These are phyloP conservation scores for Lasaia peninsularis DNA, from an alignment of 1,140 invertebrate species.

Conservation along the genomic window DNA sequence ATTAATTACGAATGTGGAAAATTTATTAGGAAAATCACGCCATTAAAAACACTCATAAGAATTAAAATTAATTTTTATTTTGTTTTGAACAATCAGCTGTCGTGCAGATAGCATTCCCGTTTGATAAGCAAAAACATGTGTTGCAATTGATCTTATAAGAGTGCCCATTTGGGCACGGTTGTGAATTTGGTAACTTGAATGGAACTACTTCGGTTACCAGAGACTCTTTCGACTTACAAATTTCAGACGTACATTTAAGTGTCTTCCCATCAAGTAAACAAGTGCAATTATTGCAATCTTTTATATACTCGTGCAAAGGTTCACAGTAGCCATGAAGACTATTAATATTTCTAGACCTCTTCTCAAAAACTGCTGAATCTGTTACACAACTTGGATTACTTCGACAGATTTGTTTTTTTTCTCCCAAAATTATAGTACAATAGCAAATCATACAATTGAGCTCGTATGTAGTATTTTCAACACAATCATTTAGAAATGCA, in stretches of 20 bases:
- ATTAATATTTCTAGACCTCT: constrained; percentile 6
- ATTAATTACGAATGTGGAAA: no score
- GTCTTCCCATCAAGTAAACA: constrained; percentile 49
- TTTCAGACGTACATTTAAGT: constrained; percentile 36
- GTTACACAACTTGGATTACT: constrained; percentile 28
- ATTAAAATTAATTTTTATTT: not conserved
- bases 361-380: constrained; percentile 11
- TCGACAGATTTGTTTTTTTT: constrained; percentile 36
- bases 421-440: constrained; percentile 29
- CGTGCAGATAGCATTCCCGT: constrained; percentile 55
- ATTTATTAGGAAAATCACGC: no score
- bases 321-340: constrained; percentile 46
- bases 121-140: constrained; percentile 48
- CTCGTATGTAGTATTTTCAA: constrained; percentile 37
- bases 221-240: constrained; percentile 29
- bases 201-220: constrained; percentile 43
- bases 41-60: not conserved
- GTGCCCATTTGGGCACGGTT: constrained; percentile 37
- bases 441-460: constrained; percentile 42
- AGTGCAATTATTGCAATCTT: constrained; percentile 47
- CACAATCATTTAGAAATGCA: constrained; percentile 31
- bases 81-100: constrained; percentile 31
- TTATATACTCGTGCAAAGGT: constrained; percentile 41
- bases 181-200: constrained; percentile 23
- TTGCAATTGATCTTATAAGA: constrained; percentile 56